Conservation (phyloP, 2,113 vertebrate genomes). For the Zosterops borbonicus region DNA sequence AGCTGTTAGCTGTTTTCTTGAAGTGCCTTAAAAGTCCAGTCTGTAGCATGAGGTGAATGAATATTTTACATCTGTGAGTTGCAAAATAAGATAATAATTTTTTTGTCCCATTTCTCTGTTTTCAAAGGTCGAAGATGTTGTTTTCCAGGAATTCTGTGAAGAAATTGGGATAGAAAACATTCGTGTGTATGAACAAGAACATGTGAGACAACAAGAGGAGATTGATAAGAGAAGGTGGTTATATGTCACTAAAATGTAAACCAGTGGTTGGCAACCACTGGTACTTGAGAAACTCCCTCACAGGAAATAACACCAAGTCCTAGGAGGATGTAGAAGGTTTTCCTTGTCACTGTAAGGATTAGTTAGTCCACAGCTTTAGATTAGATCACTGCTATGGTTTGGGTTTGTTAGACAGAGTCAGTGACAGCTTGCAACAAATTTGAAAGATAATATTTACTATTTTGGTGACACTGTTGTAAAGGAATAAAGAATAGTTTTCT, state of each 20-base stretch:
- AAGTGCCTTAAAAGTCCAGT: neutral
- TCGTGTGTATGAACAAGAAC: constrained; percentile 87
- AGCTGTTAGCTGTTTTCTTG: neutral
- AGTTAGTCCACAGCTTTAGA: neutral
- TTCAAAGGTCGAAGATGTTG: constrained; percentile 85
- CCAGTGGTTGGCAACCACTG: neutral
- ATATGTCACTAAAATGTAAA: neutral
- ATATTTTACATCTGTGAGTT: neutral
- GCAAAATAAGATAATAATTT: neutral
- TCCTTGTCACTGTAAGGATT: neutral
- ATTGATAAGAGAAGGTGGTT: constrained; percentile 85
- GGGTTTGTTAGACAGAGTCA: neutral
- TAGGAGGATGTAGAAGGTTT: neutral
- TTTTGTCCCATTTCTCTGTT: neutral
- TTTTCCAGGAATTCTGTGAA: constrained; percentile 90
- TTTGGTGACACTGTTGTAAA: neutral
- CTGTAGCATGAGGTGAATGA: neutral
- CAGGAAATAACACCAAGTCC: neutral
- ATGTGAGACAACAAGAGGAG: constrained; percentile 83
- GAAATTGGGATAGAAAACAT: constrained; percentile 89
- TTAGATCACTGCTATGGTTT: neutral
- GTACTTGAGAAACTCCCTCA: neutral
- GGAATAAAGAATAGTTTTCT: neutral
- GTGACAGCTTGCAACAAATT: neutral
- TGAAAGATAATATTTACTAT: neutral